Evolutionary conservation across 2,888 invertebrate genomes (phyloP).

Genomic region (Cheilosia vernalis): DNA sequence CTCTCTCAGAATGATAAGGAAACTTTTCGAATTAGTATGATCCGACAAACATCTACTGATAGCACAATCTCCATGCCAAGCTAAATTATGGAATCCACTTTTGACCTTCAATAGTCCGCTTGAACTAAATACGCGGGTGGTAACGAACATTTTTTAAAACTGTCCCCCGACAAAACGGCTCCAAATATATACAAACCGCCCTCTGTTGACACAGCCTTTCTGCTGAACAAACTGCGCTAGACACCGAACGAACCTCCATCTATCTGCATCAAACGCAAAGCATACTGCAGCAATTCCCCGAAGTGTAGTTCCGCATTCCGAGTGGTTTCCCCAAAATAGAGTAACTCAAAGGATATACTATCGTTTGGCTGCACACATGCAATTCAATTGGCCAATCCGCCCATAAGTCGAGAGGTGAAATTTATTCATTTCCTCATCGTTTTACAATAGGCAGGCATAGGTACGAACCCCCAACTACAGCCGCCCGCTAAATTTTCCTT

Average conservation of each 20-base stretch:
- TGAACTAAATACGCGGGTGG: too few species aligned
- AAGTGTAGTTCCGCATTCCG: slow-evolving; percentile 72
- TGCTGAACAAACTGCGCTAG: not conserved
- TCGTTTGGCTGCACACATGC: slow-evolving; percentile 72
- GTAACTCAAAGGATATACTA: slow-evolving; percentile 68
- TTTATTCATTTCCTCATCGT: slow-evolving; percentile 75
- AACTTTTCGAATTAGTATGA: too few species aligned
- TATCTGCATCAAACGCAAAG: slow-evolving; percentile 21
- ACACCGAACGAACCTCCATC: not conserved
- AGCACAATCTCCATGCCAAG: too few species aligned
- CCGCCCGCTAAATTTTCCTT: slow-evolving; percentile 61
- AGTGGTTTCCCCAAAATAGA: slow-evolving; percentile 71
- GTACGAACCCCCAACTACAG: slow-evolving; percentile 18
- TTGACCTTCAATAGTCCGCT: too few species aligned
- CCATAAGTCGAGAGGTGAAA: slow-evolving; percentile 75
- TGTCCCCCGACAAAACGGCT: too few species aligned
- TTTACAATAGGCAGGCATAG: slow-evolving; percentile 42
- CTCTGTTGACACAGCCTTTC: too few species aligned
- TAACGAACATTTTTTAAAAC: too few species aligned
- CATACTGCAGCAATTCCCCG: slow-evolving; percentile 67
- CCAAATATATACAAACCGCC: too few species aligned
- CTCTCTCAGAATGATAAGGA: too few species aligned
- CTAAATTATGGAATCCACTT: too few species aligned
- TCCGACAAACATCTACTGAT: too few species aligned
- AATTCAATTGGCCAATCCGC: slow-evolving; percentile 74